Evolutionary conservation across 1,140 invertebrate species (phyloP).

Genomic region (Drosophila insularis): DNA sequence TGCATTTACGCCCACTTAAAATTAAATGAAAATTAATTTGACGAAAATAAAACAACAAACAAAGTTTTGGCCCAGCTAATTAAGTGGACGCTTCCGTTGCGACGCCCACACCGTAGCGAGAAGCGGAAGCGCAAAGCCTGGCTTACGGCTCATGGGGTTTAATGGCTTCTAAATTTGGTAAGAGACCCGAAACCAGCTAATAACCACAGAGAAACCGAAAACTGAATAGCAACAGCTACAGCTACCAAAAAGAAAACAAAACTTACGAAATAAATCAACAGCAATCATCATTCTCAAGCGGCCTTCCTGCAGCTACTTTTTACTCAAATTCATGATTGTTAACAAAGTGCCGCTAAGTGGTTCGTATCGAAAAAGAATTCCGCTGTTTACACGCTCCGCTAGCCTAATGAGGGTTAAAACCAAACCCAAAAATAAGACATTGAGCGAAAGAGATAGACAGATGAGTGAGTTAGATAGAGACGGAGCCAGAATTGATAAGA

Average conservation of each 20-base stretch:
- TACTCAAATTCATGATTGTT: conserved; percentile 49
- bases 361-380: conserved; percentile 64
- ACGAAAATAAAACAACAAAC: conserved; percentile 42
- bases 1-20: conserved; percentile 77
- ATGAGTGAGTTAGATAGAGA: background rate
- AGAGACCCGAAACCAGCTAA: background rate
- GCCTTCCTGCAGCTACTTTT: conserved; percentile 12
- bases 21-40: conserved; percentile 80
- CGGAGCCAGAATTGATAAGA: conserved; percentile 23
- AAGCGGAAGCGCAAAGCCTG: conserved; percentile 69
- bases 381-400: conserved; percentile 78
- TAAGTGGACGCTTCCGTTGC: conserved; percentile 68
- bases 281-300: conserved; percentile 29
- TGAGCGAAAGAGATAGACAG: background rate
- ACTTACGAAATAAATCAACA: conserved; percentile 9
- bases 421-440: background rate
- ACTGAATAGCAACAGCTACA: conserved; percentile 50
- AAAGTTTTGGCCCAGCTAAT: conserved; percentile 48
- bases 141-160: conserved; percentile 40
- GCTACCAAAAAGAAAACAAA: conserved; percentile 29
- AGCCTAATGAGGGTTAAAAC: conserved; percentile 51
- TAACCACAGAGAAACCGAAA: background rate
- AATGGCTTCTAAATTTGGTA: conserved; percentile 63
- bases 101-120: conserved; percentile 16
- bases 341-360: conserved; percentile 78